These are phyloP conservation scores for Pherbina coryleti DNA, from an alignment of 2,888 invertebrate species.

Conservation along the genomic window DNA sequence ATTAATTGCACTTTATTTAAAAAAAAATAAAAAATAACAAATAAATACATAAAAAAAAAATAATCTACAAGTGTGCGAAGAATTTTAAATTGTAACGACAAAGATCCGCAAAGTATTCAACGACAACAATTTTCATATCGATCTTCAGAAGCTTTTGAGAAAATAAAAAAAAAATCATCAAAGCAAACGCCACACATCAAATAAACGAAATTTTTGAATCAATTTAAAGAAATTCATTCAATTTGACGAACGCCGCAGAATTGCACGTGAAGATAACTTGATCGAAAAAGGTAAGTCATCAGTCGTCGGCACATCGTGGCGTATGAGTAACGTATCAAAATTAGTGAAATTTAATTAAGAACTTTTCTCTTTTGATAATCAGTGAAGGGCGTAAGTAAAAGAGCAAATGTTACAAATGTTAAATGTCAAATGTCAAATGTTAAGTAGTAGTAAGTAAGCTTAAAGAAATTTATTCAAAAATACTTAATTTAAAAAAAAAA, in stretches of 20 bases:
- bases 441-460: too few relatives aligned
- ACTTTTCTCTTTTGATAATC: too few relatives aligned
- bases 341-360: not conserved
- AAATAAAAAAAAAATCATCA: not conserved
- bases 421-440: too few relatives aligned
- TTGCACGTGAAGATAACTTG: conserved; percentile 11
- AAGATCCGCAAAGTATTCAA: conserved; percentile 36
- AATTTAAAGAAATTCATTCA: not conserved
- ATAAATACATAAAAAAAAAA: conserved; percentile 1
- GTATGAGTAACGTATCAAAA: conserved; percentile 5
- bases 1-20: conserved; percentile 8
- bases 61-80: not conserved
- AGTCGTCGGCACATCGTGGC: not conserved
- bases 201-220: not conserved
- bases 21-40: not conserved
- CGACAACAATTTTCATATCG: conserved; percentile 40
- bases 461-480: too few relatives aligned
- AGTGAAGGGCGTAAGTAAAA: too few relatives aligned
- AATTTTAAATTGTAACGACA: conserved; percentile 26
- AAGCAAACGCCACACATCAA: not conserved
- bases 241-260: conserved; percentile 17
- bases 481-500: too few relatives aligned
- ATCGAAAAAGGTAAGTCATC: conserved; percentile 18
- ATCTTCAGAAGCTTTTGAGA: not conserved
- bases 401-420: too few relatives aligned